Evolutionary conservation across 2,888 invertebrate species (phyloP), one percentile per base, ranked within the genome.

Genomic region (Pristionchus japonicus): DNA sequence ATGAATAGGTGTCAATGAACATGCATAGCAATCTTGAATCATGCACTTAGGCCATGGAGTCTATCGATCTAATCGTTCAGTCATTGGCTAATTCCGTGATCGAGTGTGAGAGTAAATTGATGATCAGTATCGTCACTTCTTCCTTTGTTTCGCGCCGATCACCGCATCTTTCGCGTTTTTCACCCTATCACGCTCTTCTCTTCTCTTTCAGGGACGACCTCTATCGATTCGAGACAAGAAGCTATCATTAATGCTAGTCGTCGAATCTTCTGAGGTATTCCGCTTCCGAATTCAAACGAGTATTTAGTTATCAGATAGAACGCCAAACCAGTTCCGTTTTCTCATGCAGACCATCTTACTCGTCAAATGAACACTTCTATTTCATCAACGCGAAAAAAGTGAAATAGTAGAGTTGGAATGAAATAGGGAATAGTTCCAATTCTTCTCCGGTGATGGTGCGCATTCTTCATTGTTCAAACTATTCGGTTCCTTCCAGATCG

Each of bases 301-400:
- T 23, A 57, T n/a, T 57, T 57, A 43, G 77, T 77, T 77, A 77
- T 77, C 77, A 77, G 77, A 77, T 77, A 77, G 77, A n/a, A 27
- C 77, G 4, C 77, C 77, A 77, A 77, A 77, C 77, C 77, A 77
- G 77, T 77, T 77, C 77, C 13, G n/a, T 74, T 77, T 77, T 77
- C 77, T 43, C 77, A 47, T 47, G 77, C 9, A 11, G 43, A 77
- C 43, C 77, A 43, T 40, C 77, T 20, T 77, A 20, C 43, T 77
- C 77, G 15, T 27, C n/a, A 77, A 43, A 43, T 47, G 43, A 77
- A 13, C 37, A 20, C 20, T 40, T 9, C 23, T 74, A 11, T 31
- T 74, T 37, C 47, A 80, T 80, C 49, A 49, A 27, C 49, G 80
- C 6, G 34, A 31, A 34, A 49, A 11, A 40, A 20, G 34, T 31